Evolutionary conservation across 2,113 vertebrate species (phyloP).

Genomic region (Amphilophus citrinellus): DNA sequence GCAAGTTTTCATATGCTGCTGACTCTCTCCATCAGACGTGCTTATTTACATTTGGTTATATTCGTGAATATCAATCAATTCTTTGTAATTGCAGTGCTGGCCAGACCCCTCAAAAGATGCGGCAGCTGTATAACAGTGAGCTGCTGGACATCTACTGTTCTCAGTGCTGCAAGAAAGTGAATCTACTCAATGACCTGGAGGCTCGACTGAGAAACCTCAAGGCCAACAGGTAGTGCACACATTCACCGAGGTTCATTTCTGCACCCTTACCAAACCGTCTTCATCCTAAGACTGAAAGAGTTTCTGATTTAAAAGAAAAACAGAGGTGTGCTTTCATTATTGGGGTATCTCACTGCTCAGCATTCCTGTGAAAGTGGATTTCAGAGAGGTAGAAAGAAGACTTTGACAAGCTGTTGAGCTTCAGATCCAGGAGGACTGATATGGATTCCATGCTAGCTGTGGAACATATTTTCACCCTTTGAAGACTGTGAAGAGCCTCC

Average conservation of each 20-base stretch:
- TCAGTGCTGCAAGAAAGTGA: slow-evolving; percentile 98
- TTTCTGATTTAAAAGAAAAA: not conserved
- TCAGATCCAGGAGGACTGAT: not conserved
- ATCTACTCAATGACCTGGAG: slow-evolving; percentile 94
- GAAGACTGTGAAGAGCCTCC: not conserved
- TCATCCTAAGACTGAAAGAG: not conserved
- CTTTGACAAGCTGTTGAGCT: not conserved
- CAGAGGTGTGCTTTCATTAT: not conserved
- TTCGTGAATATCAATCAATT: not conserved
- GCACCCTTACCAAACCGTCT: not conserved
- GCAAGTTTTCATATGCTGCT: not conserved
- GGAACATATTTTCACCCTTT: not conserved
- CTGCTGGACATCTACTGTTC: slow-evolving; percentile 94
- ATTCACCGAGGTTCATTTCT: not conserved
- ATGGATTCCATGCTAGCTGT: rapidly evolving
- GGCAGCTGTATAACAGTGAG: slow-evolving; percentile 87
- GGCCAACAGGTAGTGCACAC: slow-evolving; percentile 87
- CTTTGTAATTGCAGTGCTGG: slow-evolving; percentile 82
- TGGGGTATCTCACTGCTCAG: not conserved
- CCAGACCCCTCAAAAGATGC: slow-evolving; percentile 92
- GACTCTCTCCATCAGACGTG: not conserved
- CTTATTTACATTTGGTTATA: not conserved
- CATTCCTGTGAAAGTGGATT: no score
- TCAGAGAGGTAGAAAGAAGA: no score
- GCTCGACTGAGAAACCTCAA: slow-evolving; percentile 94